Percentiles rank a stretch among this genome's conserved stretches.
phyloP scores from a whole-genome alignment of 2,888 invertebrate species.

The Girardia tigrina region DNA sequence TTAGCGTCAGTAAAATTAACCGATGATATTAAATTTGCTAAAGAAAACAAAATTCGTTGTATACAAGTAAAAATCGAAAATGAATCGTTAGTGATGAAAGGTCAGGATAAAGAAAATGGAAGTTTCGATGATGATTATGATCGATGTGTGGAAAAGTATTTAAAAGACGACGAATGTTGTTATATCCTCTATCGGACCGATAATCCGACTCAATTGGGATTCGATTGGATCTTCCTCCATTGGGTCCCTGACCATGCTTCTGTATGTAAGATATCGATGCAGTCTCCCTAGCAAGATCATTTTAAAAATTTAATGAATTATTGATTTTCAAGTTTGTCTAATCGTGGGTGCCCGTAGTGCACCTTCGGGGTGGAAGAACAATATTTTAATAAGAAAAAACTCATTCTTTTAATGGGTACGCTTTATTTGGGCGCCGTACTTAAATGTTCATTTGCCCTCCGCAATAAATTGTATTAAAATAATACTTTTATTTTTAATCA shows the following conservation, averaged over 20 bases:
- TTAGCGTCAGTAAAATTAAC: neutral
- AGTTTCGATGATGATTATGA: neutral
- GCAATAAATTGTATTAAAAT: too few species aligned
- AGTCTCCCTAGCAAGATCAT: too few species aligned
- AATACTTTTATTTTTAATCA: too few species aligned
- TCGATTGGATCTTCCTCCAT: constrained; percentile 24
- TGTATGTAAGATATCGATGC: constrained; percentile 14
- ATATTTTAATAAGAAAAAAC: too few species aligned
- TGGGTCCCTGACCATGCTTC: constrained; percentile 26
- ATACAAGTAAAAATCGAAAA: constrained; percentile 20
- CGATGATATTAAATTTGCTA: neutral
- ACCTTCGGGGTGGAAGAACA: too few species aligned
- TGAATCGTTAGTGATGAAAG: neutral
- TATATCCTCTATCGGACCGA: constrained; percentile 24
- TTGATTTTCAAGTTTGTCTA: too few species aligned
- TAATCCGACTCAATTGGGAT: neutral
- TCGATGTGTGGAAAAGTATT: neutral
- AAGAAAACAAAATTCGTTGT: constrained; percentile 8
- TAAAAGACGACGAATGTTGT: neutral
- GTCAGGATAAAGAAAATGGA: neutral
- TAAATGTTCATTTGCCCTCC: too few species aligned
- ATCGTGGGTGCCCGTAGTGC: too few species aligned
- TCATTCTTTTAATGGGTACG: too few species aligned
- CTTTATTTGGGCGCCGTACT: too few species aligned
- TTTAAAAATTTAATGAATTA: too few species aligned